Evolutionary conservation across 2,888 invertebrate species (phyloP).

Genomic region (Cheilosia vulpina): DNA sequence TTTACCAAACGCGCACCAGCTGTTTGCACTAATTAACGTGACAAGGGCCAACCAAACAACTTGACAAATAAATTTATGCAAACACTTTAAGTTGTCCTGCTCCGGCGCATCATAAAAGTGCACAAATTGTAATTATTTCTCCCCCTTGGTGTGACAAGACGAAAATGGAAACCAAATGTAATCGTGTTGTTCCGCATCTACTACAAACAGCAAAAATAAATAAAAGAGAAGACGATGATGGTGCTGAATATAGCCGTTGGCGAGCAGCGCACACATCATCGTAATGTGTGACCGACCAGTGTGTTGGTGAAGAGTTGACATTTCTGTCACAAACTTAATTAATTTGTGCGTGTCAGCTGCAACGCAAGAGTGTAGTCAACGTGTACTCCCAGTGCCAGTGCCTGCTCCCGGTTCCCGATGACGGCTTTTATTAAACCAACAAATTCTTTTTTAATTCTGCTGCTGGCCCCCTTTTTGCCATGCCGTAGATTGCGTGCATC

Average conservation of each 20-base stretch:
- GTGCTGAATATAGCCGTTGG: slow-evolving; percentile 38
- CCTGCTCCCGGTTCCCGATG: slow-evolving; percentile 19
- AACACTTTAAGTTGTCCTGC: slow-evolving; percentile 39
- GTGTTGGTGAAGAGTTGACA: slow-evolving; percentile 53
- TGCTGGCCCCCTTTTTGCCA: slow-evolving; percentile 14
- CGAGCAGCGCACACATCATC: slow-evolving; percentile 43
- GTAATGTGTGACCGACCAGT: slow-evolving; percentile 34
- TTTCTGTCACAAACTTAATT: slow-evolving; percentile 67
- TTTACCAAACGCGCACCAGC: slow-evolving; percentile 10
- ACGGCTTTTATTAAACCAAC: slow-evolving; percentile 46
- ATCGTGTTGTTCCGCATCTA: slow-evolving; percentile 29
- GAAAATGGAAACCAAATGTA: slow-evolving; percentile 26
- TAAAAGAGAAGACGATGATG: background rate
- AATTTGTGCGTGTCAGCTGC: slow-evolving; percentile 69
- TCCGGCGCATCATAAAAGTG: slow-evolving; percentile 36
- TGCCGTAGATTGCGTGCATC: slow-evolving; percentile 51
- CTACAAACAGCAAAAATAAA: background rate
- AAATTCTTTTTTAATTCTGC: slow-evolving; percentile 21
- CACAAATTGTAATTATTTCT: slow-evolving; percentile 51
- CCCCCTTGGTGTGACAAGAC: slow-evolving; percentile 13
- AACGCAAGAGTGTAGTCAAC: slow-evolving; percentile 61
- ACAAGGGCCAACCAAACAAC: slow-evolving; percentile 45
- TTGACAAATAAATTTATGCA: slow-evolving; percentile 45
- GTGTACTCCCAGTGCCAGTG: slow-evolving; percentile 22
- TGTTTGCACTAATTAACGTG: slow-evolving; percentile 41